Percentiles rank a stretch among this genome's conserved stretches.
Conservation (phyloP, 2,888 invertebrate species). For the Homarus gammarus region DNA sequence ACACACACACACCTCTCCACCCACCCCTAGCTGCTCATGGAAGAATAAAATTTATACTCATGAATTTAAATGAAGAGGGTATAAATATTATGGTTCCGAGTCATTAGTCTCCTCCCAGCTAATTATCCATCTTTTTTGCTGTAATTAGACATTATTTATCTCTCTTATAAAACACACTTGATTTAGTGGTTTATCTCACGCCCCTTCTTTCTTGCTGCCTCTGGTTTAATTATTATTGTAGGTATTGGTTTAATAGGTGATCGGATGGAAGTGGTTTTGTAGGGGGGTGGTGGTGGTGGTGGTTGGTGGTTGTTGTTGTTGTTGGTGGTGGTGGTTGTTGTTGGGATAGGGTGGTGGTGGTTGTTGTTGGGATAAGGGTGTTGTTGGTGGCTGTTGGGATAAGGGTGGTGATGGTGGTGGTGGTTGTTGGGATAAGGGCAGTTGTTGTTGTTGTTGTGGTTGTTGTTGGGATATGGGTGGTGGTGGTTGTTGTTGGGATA, state of each 20-base stretch:
- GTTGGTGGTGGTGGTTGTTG: too few relatives aligned
- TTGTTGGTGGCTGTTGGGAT: too few relatives aligned
- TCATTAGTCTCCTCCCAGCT: neutral
- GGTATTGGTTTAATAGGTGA: neutral
- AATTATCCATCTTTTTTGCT: slow-evolving; percentile 8
- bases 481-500: too few relatives aligned
- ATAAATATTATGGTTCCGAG: neutral
- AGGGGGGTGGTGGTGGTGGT: too few relatives aligned
- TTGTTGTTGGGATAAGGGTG: too few relatives aligned
- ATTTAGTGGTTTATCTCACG: slow-evolving; percentile 18
- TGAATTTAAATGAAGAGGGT: slow-evolving; percentile 1
- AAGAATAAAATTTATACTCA: neutral
- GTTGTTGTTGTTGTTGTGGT: too few relatives aligned
- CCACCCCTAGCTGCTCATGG: neutral
- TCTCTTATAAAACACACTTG: slow-evolving; percentile 9
- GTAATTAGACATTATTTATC: slow-evolving; percentile 7
- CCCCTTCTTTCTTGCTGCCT: neutral
- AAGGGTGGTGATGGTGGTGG: too few relatives aligned
- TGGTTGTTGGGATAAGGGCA: too few relatives aligned
- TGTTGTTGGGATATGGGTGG: too few relatives aligned
- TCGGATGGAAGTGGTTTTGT: too few relatives aligned
- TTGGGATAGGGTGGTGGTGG: too few relatives aligned
- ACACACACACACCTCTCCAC: neutral
- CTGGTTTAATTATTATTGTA: neutral
- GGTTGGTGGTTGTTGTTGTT: too few relatives aligned